A percentile compares a stretch with the other conserved stretches of the same genome.
Evolutionary conservation across 2,888 invertebrate genomes (phyloP).

Genomic region (Leucoma salicis): DNA sequence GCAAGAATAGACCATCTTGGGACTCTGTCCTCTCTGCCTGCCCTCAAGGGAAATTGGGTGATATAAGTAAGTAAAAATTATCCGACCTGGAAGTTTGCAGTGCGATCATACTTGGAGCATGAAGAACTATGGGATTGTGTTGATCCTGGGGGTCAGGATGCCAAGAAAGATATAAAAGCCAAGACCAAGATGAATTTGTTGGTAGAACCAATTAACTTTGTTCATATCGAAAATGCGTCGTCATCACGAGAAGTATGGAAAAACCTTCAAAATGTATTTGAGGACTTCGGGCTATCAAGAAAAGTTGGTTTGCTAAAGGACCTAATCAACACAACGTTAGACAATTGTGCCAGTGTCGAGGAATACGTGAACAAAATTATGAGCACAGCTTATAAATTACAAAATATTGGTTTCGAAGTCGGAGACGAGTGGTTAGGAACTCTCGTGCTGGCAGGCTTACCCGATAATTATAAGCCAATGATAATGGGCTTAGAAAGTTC

Average conservation of each 20-base stretch:
- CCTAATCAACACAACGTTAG: not conserved
- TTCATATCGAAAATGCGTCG: not conserved
- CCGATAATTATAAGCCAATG: slow-evolving; percentile 18
- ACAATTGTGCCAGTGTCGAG: not conserved
- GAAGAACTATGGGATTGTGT: slow-evolving; percentile 1
- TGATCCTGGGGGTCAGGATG: not conserved
- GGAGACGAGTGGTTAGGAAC: slow-evolving; percentile 18
- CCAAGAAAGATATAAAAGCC: not conserved
- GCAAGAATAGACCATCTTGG: too few relatives aligned
- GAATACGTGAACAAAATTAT: slow-evolving; percentile 1
- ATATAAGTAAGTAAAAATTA: too few relatives aligned
- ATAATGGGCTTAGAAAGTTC: slow-evolving; percentile 21
- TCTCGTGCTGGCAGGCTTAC: slow-evolving; percentile 11
- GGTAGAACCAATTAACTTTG: slow-evolving; percentile 1
- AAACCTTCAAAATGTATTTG: slow-evolving; percentile 2
- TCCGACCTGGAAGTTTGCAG: not conserved
- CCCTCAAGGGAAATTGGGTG: too few relatives aligned
- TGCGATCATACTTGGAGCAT: not conserved
- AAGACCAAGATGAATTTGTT: not conserved
- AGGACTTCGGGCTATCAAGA: slow-evolving; percentile 1
- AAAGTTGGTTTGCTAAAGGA: slow-evolving; percentile 4
- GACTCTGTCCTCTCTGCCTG: too few relatives aligned
- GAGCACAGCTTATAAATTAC: slow-evolving; percentile 3
- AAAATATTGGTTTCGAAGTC: slow-evolving; percentile 1
- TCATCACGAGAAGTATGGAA: not conserved